phyloP scores from a whole-genome alignment of 2,888 invertebrate species.

The Conomelus anceps region DNA sequence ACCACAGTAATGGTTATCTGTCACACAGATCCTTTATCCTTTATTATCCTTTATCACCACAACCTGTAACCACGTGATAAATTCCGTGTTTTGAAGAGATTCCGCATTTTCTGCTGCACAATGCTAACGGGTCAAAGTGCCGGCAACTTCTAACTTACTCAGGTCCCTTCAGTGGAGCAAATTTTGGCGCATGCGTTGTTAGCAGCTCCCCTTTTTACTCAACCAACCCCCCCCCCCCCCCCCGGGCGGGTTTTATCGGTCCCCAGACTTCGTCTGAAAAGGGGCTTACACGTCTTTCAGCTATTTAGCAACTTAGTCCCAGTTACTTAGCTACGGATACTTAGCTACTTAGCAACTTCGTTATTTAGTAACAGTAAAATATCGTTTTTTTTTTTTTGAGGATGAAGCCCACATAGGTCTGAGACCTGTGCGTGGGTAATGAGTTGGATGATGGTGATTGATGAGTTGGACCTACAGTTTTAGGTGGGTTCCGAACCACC shows the following conservation, averaged over 20 bases:
- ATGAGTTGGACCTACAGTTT: no score
- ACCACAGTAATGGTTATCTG: no score
- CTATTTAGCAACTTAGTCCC: not conserved
- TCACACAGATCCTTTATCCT: no score
- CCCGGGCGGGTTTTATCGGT: not conserved
- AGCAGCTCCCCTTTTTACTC: not conserved
- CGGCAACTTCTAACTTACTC: not conserved
- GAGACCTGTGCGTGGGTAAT: no score
- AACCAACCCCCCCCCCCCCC: not conserved
- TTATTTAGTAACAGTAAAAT: no score
- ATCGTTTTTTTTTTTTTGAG: no score
- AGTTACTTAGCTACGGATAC: not conserved
- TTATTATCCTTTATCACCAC: no score
- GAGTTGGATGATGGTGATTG: no score
- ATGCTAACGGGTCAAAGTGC: not conserved
- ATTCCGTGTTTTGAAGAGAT: not conserved
- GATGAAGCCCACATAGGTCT: no score
- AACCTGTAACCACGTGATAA: not conserved
- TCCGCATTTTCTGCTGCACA: not conserved
- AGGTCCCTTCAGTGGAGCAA: not conserved
- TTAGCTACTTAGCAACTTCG: not conserved
- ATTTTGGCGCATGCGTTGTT: not conserved
- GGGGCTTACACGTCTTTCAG: not conserved
- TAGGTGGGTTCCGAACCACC: no score
- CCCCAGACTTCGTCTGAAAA: not conserved